Base-by-base conservation (phyloP, 2,113 vertebrate species). In the Takifugu flavidus region DNA sequence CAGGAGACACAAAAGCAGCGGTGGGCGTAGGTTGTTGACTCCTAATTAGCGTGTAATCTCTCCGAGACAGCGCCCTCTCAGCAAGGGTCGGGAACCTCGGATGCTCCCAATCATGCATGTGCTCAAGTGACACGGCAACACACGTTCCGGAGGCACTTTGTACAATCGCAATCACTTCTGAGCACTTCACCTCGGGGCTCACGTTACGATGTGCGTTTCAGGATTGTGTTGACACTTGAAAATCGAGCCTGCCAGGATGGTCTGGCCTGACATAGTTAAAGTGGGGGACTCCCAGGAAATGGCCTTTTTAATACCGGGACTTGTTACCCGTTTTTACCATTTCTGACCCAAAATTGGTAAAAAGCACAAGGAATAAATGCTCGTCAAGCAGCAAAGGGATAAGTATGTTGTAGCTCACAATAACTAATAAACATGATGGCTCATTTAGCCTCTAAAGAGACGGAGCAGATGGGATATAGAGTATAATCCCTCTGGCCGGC, bases 81-180 rank as follows among this genome's bases (percentile, higher is more conserved):
- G 20, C 20, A 20, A 20, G 75, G 34, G 79, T 70, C 77, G 70
- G 70, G 47, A 1, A 65, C 13, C 25, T 62, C 28, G 11, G 58
- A 49, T 67, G 64, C 66, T 70, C 62, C 72, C 72, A 55, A 50
- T 62, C 69, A 67, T 34, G 47, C 14, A 53, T 53, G 61, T 49
- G 60, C 49, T 59, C 51, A 70, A 29, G 2, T 46, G 76, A 79
- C 53, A 74, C 68, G 53, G 12, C 58, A 45, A 59, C 67, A 59
- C 58, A 29, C 45, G 60, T 78, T 50, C 68, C 60, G 43, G 51
- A 60, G 65, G 47, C 62, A 65, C 75, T 82, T 74, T 62, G 59
- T 49, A 68, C 65, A 65, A 82, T 74, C 65, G 67, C 72, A 77
- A 58, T 77, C 74, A 66, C 67, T 57, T 74, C 56, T 72, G 65